These are phyloP conservation scores for Amniataba percoides DNA, from an alignment of 2,797 vertebrate species.

Conservation along the genomic window DNA sequence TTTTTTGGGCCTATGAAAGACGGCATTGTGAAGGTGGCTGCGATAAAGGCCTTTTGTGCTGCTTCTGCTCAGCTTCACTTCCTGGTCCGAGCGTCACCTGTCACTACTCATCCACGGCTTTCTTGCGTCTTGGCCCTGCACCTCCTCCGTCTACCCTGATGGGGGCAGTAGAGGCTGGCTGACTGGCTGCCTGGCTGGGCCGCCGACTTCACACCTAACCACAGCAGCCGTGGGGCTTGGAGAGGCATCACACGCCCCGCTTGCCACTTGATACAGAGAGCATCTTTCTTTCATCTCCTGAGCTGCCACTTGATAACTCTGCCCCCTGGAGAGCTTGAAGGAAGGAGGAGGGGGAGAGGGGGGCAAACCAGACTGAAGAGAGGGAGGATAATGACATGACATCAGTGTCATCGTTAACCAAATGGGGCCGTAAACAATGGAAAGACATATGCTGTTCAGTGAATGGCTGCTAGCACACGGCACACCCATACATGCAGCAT, in stretches of 20 bases:
- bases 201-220: conserved; percentile 42
- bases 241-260: conserved; percentile 58
- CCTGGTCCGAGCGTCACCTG: conserved; percentile 70
- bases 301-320: conserved; percentile 74
- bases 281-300: conserved; percentile 74
- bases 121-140: conserved; percentile 51
- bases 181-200: conserved; percentile 34
- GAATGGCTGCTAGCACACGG: conserved; percentile 70
- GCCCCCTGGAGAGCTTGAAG: conserved; percentile 64
- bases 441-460: conserved; percentile 77
- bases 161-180: conserved; percentile 82
- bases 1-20: conserved; percentile 37
- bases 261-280: conserved; percentile 72
- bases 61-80: conserved; percentile 42
- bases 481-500: conserved; percentile 71
- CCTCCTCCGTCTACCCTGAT: conserved; percentile 64
- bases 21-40: conserved; percentile 15
- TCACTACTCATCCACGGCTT: conserved; percentile 58
- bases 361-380: conserved; percentile 36
- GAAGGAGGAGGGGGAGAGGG: conserved; percentile 37
- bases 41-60: conserved; percentile 51
- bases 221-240: conserved; percentile 44
- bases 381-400: conserved; percentile 78
- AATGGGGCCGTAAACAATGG: conserved; percentile 80
- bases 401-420: conserved; percentile 81